phyloP scores from a whole-genome alignment of 1,140 invertebrate species.

The Brachionus angularis region DNA sequence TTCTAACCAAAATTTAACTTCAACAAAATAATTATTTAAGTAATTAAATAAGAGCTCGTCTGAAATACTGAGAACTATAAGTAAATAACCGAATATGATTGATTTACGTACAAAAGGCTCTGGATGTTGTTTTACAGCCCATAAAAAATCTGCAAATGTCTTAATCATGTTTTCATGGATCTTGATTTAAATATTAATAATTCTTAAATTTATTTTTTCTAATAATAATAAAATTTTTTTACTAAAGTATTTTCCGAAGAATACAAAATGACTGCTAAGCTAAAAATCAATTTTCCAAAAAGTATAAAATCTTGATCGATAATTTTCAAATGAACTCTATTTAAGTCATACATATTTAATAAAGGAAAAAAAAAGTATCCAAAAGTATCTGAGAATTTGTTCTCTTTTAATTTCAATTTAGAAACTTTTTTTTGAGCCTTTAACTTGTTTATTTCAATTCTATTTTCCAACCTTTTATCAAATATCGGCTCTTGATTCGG shows the following conservation, averaged over 20 bases:
- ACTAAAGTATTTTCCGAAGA: constrained; percentile 4
- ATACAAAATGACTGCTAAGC: constrained; percentile 7
- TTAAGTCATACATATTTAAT: constrained; percentile 8
- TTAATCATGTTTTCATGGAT: constrained; percentile 31
- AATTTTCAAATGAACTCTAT: neutral
- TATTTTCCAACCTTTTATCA: constrained; percentile 4
- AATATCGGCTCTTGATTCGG: neutral
- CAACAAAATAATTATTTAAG: constrained; percentile 6
- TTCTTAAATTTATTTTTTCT: too few species aligned
- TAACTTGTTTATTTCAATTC: neutral
- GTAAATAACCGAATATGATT: constrained; percentile 9
- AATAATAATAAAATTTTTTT: neutral
- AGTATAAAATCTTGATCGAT: constrained; percentile 5
- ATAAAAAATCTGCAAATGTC: constrained; percentile 4
- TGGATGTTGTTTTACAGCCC: neutral
- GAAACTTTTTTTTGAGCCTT: neutral
- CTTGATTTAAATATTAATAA: neutral
- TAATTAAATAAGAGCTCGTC: neutral
- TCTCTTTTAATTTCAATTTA: neutral
- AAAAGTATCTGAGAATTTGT: constrained; percentile 3
- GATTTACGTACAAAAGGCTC: constrained; percentile 4
- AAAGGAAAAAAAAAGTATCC: constrained; percentile 32
- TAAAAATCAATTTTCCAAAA: constrained; percentile 29
- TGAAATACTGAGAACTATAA: neutral
- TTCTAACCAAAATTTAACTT: constrained; percentile 14